Conservation (phyloP, 2,888 invertebrate species). For the Pyrrhia umbra region DNA sequence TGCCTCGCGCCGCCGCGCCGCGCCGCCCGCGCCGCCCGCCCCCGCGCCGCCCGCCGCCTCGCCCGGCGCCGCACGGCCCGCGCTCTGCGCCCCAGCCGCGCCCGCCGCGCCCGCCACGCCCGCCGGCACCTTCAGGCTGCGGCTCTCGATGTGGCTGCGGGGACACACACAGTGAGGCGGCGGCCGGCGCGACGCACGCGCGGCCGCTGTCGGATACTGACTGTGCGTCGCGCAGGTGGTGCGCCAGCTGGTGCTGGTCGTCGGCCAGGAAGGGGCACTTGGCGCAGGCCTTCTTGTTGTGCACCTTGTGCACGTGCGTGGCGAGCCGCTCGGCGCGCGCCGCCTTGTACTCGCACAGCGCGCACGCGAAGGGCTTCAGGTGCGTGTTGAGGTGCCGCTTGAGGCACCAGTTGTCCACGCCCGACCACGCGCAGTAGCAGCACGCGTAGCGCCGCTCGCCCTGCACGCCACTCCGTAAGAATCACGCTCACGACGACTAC, state of each 20-base stretch:
- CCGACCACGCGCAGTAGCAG: constrained; percentile 97
- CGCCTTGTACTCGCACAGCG: constrained; percentile 97
- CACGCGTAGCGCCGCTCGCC: constrained; percentile 95
- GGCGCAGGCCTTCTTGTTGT: constrained; percentile 97
- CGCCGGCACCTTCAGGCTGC: constrained; percentile 89
- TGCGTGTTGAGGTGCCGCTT: constrained; percentile 98
- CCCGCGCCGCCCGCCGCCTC: constrained; percentile 47
- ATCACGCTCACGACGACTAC: too few relatives aligned
- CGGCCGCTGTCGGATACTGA: constrained; percentile 84
- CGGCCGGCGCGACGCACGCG: neutral
- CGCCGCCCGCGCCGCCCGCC: constrained; percentile 64
- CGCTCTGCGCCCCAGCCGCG: constrained; percentile 64
- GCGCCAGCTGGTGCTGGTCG: constrained; percentile 94
- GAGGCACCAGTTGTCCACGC: constrained; percentile 98
- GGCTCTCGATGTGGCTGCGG: constrained; percentile 91
- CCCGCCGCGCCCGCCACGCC: constrained; percentile 80
- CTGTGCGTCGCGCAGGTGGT: constrained; percentile 95
- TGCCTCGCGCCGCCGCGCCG: constrained; percentile 67
- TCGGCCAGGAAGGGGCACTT: constrained; percentile 97
- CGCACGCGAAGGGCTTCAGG: constrained; percentile 97
- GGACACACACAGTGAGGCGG: neutral
- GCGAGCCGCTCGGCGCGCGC: constrained; percentile 97
- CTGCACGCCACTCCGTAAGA: constrained; percentile 68
- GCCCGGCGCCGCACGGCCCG: constrained; percentile 47
- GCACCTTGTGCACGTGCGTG: constrained; percentile 97